Conservation (phyloP, 2,888 invertebrate species). For the Parnassius smintheus region DNA sequence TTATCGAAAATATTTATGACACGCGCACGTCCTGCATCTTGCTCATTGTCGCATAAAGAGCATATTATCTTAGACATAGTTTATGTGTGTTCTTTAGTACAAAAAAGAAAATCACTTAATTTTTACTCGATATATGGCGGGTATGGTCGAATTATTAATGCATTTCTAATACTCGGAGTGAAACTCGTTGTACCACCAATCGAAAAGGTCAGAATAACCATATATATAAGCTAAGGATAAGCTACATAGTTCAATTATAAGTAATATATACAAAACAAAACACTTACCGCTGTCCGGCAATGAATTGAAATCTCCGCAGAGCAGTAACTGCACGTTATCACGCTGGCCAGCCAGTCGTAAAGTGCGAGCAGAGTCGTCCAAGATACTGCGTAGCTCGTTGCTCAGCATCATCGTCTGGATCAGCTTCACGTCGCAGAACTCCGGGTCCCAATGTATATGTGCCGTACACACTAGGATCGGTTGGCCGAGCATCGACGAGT, state of each 20-base stretch:
- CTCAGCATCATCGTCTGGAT: slow-evolving; percentile 99
- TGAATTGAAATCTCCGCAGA: slow-evolving; percentile 99
- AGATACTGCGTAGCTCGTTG: slow-evolving; percentile 93
- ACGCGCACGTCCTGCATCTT: too few species aligned
- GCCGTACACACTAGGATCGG: slow-evolving; percentile 98
- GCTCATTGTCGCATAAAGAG: too few species aligned
- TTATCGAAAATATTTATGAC: too few species aligned
- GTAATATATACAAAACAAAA: not conserved
- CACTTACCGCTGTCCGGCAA: slow-evolving; percentile 94
- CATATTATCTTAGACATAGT: too few species aligned
- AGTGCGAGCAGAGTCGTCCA: slow-evolving; percentile 92
- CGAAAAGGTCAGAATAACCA: too few species aligned
- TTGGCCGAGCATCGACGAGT: slow-evolving; percentile 88
- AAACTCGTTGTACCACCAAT: not conserved
- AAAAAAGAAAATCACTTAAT: too few species aligned
- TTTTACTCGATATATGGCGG: too few species aligned
- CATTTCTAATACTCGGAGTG: not conserved
- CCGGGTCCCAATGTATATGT: slow-evolving; percentile 99
- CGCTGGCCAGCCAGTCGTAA: slow-evolving; percentile 87
- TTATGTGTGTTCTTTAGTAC: too few species aligned
- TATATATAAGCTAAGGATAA: too few species aligned
- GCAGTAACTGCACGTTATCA: slow-evolving; percentile 92
- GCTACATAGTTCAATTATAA: too few species aligned
- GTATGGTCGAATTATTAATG: too few species aligned
- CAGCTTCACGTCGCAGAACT: slow-evolving; percentile 99